Percentiles rank a stretch among this genome's conserved stretches.
These are phyloP conservation scores for Lamellibrachia luymesi DNA, from an alignment of 1,140 invertebrate genomes.

Conservation along the genomic window DNA sequence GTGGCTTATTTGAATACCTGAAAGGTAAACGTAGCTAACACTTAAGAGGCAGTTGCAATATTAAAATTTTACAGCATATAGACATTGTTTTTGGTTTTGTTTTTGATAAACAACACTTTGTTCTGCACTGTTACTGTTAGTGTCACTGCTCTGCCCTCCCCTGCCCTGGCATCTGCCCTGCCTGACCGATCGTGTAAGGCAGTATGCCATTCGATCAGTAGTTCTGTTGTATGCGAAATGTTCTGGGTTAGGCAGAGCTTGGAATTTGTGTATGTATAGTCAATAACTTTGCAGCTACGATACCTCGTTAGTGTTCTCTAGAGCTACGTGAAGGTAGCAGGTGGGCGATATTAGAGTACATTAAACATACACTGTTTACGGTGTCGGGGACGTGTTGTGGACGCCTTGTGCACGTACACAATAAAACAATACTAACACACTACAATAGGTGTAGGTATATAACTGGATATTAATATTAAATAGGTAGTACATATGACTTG, in stretches of 20 bases:
- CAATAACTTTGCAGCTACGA: not conserved
- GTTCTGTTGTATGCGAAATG: not conserved
- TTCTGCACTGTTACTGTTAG: not conserved
- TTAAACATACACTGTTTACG: not conserved
- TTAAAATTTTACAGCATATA: not conserved
- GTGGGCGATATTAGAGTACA: not conserved
- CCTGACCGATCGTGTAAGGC: not conserved
- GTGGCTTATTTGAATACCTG: not conserved
- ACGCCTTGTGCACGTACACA: conserved; percentile 3
- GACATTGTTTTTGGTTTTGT: not conserved
- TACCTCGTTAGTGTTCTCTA: not conserved
- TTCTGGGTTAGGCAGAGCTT: not conserved
- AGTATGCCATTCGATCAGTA: not conserved
- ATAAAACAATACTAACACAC: not conserved
- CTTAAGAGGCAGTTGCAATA: not conserved
- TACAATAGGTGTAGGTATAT: not conserved
- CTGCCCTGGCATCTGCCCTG: not conserved
- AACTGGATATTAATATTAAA: not conserved
- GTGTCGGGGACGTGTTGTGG: not conserved
- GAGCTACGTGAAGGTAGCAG: not conserved
- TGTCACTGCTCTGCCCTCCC: not conserved
- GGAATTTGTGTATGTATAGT: not conserved
- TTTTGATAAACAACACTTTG: not conserved
- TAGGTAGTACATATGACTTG: no score
- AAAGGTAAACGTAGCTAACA: not conserved